Percentiles rank a stretch among this genome's conserved stretches.
Conservation (phyloP, 2,888 invertebrate genomes). For the Rhingia rostrata region DNA sequence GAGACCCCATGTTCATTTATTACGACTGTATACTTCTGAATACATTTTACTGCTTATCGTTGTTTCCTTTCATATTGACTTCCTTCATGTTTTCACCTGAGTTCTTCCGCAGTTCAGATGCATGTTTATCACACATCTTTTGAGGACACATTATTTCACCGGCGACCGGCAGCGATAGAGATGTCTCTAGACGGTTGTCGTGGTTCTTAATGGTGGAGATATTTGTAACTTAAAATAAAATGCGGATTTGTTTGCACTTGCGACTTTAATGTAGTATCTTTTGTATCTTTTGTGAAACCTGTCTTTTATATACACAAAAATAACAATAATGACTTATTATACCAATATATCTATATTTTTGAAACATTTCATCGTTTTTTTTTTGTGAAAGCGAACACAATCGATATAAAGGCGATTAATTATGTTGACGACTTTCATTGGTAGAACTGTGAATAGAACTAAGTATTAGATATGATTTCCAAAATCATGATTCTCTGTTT, state of each 20-base stretch:
- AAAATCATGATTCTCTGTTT: constrained; percentile 36
- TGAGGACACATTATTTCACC: constrained; percentile 63
- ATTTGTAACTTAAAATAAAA: constrained; percentile 54
- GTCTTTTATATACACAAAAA: background rate
- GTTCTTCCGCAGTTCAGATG: constrained; percentile 69
- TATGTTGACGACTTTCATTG: constrained; percentile 1
- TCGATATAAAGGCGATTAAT: constrained; percentile 31
- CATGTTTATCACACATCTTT: constrained; percentile 71
- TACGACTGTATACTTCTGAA: constrained; percentile 70
- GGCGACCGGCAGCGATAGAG: constrained; percentile 61
- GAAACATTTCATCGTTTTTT: background rate
- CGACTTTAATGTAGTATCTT: background rate
- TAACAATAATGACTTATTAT: constrained; percentile 2
- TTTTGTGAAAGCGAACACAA: constrained; percentile 36
- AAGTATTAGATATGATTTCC: constrained; percentile 22
- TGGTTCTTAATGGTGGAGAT: constrained; percentile 53
- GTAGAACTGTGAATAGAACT: background rate
- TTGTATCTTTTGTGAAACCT: constrained; percentile 7
- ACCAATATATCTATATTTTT: background rate
- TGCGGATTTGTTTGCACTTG: constrained; percentile 23
- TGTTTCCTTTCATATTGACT: constrained; percentile 51
- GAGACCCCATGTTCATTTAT: constrained; percentile 69
- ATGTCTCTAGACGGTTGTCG: constrained; percentile 61
- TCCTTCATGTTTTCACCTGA: constrained; percentile 64
- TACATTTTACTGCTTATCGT: constrained; percentile 72